Conservation (phyloP, 2,113 vertebrate species). For the Tonatia bakeri region DNA sequence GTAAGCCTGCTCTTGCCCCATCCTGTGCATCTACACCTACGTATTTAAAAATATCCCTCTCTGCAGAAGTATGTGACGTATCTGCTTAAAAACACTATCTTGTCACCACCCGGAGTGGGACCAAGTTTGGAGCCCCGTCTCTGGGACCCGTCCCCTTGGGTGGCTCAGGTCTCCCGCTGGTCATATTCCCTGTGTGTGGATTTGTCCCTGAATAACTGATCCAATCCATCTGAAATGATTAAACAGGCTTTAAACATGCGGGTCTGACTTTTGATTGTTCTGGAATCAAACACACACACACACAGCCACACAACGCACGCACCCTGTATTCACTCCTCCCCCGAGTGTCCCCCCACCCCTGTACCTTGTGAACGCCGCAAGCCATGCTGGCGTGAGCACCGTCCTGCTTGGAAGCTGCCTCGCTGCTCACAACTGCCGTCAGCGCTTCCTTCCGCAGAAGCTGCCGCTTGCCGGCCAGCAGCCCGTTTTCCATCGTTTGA, state of each 20-base stretch:
- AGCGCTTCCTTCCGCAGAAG: not conserved
- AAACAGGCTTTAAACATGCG: not conserved
- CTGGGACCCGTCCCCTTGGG: not conserved
- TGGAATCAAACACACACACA: not conserved
- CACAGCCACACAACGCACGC: fast-evolving
- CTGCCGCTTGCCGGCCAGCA: not conserved
- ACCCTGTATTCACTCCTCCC: too few relatives aligned
- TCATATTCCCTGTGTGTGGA: not conserved
- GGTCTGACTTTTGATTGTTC: not conserved
- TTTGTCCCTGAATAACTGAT: not conserved
- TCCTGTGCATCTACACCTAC: too few relatives aligned
- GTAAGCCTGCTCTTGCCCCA: too few relatives aligned
- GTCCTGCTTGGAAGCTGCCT: too few relatives aligned
- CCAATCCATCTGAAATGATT: not conserved
- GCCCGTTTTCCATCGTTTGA: not conserved
- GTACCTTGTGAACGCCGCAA: fast-evolving
- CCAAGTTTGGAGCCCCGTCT: not conserved
- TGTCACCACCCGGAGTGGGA: not conserved
- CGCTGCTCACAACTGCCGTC: not conserved
- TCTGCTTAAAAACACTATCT: not conserved
- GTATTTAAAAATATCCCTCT: not conserved
- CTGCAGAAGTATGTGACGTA: not conserved
- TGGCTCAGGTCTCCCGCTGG: not conserved
- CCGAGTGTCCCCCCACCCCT: too few relatives aligned
- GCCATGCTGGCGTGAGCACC: fast-evolving